Percentiles rank a stretch among this genome's conserved stretches.
Conservation (phyloP, 1,140 invertebrate genomes). For the Scaptomyza montana region DNA sequence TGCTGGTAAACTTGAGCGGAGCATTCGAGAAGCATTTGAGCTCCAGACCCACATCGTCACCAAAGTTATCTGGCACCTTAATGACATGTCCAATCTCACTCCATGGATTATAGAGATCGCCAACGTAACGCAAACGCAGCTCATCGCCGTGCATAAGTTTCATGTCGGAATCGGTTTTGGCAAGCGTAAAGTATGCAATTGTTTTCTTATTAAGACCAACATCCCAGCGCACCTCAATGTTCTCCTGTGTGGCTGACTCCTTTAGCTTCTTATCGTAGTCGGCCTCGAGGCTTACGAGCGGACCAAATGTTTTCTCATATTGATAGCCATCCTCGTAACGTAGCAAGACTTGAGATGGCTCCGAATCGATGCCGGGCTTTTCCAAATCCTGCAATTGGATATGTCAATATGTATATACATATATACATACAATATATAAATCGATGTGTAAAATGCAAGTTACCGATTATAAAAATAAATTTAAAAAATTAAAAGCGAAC, state of each 20-base stretch:
- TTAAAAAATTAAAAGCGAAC: not conserved
- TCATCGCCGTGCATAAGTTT: conserved; percentile 99
- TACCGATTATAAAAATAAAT: not conserved
- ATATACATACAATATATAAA: no score
- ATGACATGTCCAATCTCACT: conserved; percentile 98
- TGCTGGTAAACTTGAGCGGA: conserved; percentile 95
- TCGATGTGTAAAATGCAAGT: not conserved
- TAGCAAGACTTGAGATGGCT: conserved; percentile 96
- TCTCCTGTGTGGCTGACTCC: conserved; percentile 99
- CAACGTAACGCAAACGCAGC: conserved; percentile 95
- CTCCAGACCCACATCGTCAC: conserved; percentile 99
- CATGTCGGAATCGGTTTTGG: conserved; percentile 99
- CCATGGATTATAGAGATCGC: conserved; percentile 97
- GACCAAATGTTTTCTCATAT: conserved; percentile 99
- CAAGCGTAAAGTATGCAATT: conserved; percentile 98
- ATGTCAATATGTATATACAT: no score
- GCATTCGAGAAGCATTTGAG: conserved; percentile 95
- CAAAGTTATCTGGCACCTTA: conserved; percentile 99
- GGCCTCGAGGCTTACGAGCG: conserved; percentile 98
- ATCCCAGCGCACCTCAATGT: conserved; percentile 99
- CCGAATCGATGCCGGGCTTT: conserved; percentile 98
- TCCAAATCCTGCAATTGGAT: conserved; percentile 90
- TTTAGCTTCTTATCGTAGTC: conserved; percentile 99
- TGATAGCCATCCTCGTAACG: conserved; percentile 99
- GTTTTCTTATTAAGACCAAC: conserved; percentile 99